A percentile compares a stretch with the other conserved stretches of the same genome.
Evolutionary conservation across 2,888 invertebrate genomes (phyloP).

Genomic region (Apocheima hispidaria): DNA sequence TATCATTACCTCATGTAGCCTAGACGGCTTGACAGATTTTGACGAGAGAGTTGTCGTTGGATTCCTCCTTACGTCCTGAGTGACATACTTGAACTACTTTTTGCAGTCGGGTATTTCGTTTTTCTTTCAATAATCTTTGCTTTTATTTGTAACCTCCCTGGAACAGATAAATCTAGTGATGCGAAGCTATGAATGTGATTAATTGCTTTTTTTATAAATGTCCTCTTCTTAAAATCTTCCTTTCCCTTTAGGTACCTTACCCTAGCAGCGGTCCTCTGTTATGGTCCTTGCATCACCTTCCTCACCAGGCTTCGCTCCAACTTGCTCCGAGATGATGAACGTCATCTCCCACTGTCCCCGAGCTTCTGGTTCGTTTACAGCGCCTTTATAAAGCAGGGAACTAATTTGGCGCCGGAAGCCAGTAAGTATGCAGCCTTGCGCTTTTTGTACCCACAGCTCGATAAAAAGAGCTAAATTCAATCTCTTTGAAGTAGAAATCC

Average conservation of each 20-base stretch:
- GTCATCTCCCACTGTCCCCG: constrained; percentile 87
- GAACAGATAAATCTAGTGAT: too few relatives aligned
- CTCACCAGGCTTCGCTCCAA: constrained; percentile 88
- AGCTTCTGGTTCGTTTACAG: constrained; percentile 96
- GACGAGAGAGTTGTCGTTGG: too few relatives aligned
- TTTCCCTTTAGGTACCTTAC: constrained; percentile 85
- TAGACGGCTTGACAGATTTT: too few relatives aligned
- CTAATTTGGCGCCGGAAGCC: constrained; percentile 91
- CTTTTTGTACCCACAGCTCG: background rate
- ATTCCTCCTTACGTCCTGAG: too few relatives aligned
- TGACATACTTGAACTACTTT: too few relatives aligned
- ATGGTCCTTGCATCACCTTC: constrained; percentile 92
- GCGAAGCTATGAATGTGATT: too few relatives aligned
- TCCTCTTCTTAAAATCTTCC: background rate
- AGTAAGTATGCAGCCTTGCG: constrained; percentile 82
- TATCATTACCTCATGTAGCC: too few relatives aligned
- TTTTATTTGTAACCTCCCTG: too few relatives aligned
- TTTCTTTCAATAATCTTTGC: too few relatives aligned
- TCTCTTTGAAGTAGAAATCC: too few relatives aligned
- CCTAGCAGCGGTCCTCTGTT: constrained; percentile 89
- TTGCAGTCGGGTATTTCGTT: too few relatives aligned
- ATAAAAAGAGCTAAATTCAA: too few relatives aligned
- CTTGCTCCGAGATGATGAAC: constrained; percentile 87
- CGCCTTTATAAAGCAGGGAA: constrained; percentile 95
- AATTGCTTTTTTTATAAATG: background rate